Conservation (phyloP, 1,140 invertebrate species). For the Hermatobates lingyangjiaoensis region DNA sequence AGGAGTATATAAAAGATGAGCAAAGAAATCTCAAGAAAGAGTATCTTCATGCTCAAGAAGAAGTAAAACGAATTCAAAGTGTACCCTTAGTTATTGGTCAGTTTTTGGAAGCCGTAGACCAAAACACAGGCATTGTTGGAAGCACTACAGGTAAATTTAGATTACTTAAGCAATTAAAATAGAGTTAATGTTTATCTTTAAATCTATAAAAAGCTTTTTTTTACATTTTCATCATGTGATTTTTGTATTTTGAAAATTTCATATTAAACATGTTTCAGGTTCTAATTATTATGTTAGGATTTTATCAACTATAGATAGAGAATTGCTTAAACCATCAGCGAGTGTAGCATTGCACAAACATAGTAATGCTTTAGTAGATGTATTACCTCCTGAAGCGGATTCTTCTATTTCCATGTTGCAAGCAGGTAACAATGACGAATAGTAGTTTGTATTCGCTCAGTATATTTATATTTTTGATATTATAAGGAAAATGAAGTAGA, state of each 20-base stretch:
- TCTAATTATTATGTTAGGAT: constrained; percentile 98
- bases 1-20: constrained; percentile 97
- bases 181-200: not conserved
- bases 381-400: constrained; percentile 93
- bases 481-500: constrained; percentile 3
- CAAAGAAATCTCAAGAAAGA: constrained; percentile 95
- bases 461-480: constrained; percentile 5
- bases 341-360: constrained; percentile 95
- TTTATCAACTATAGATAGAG: constrained; percentile 85
- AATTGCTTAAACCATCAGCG: constrained; percentile 83
- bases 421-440: constrained; percentile 46
- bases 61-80: constrained; percentile 92
- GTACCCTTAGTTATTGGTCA: constrained; percentile 95
- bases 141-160: constrained; percentile 44
- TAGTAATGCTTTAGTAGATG: constrained; percentile 93
- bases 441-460: no score
- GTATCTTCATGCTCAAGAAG: constrained; percentile 92
- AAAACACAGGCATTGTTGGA: constrained; percentile 88
- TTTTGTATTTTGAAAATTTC: not conserved
- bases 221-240: not conserved
- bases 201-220: not conserved
- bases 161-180: not conserved
- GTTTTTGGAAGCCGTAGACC: constrained; percentile 93
- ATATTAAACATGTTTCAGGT: constrained; percentile 27
- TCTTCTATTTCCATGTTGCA: constrained; percentile 91